Percentiles rank a stretch among this genome's conserved stretches.
Conservation (phyloP, 2,797 vertebrate genomes). For the Pteronotus mesoamericanus region DNA sequence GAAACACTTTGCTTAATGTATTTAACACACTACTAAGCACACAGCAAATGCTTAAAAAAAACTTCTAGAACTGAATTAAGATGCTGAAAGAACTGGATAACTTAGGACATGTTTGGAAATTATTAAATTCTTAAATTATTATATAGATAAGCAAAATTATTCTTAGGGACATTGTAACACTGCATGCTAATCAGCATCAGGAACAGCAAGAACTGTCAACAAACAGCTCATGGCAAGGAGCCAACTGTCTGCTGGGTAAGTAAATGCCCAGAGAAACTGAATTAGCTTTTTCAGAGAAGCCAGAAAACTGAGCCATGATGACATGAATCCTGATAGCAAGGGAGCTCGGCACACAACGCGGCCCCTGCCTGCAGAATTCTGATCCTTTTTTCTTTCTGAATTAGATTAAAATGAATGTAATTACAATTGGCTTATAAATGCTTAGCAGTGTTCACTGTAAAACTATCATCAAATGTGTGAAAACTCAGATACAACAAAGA, state of each 20-base stretch:
- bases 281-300: conserved; percentile 35
- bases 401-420: background rate
- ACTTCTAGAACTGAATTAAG: conserved; percentile 16
- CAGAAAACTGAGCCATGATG: background rate
- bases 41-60: background rate
- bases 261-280: background rate
- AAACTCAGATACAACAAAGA: background rate
- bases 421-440: background rate
- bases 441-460: background rate
- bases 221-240: conserved; percentile 33
- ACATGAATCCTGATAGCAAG: background rate
- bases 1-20: conserved; percentile 20
- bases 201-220: conserved; percentile 17
- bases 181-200: conserved; percentile 22
- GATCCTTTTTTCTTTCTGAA: conserved; percentile 18
- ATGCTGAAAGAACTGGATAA: conserved; percentile 45
- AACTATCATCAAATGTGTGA: conserved; percentile 4
- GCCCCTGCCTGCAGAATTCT: background rate
- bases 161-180: conserved; percentile 8
- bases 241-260: background rate
- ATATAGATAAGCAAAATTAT: conserved; percentile 52
- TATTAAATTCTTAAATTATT: conserved; percentile 56
- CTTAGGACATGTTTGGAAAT: conserved; percentile 55
- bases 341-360: background rate
- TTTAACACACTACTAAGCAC: background rate